Percentiles rank a stretch among this genome's conserved stretches.
Conservation (phyloP, 2,113 vertebrate species). For the Macrotis lagotis region DNA sequence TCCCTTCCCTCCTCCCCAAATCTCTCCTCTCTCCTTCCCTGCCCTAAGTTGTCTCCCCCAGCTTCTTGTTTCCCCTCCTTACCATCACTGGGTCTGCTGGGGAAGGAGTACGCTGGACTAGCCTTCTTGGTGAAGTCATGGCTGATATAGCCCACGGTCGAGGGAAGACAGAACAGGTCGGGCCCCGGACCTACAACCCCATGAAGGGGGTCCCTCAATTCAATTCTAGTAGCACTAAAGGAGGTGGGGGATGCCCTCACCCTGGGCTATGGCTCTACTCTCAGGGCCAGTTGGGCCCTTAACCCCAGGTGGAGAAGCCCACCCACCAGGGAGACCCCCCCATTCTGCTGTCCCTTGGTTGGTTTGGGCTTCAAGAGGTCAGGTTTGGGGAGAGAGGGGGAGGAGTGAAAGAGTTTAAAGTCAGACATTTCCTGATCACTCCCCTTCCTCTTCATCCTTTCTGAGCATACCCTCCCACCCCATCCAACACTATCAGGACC, state of each 20-base stretch:
- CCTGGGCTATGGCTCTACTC: not conserved
- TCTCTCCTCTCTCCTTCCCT: not conserved
- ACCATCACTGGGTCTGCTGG: constrained; percentile 80
- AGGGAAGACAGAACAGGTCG: constrained; percentile 85
- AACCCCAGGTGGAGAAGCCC: not conserved
- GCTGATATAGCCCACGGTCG: constrained; percentile 86
- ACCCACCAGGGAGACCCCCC: too few species aligned
- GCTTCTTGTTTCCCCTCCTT: constrained; percentile 73
- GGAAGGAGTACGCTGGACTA: constrained; percentile 86
- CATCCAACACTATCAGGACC: not conserved
- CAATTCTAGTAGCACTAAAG: not conserved
- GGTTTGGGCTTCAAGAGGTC: not conserved
- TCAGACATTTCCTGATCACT: not conserved
- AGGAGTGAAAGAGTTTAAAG: not conserved
- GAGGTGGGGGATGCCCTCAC: rapidly evolving
- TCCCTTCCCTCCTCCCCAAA: not conserved
- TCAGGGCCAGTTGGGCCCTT: not conserved
- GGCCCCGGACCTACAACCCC: constrained; percentile 85
- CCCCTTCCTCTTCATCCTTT: not conserved
- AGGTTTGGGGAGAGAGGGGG: not conserved
- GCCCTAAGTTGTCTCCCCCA: not conserved
- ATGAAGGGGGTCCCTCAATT: not conserved
- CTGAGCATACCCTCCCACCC: not conserved
- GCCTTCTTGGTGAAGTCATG: constrained; percentile 87
- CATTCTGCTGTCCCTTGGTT: not conserved